Percentiles rank a stretch among this genome's conserved stretches.
Evolutionary conservation across 1,140 invertebrate genomes (phyloP).

Genomic region (Drosophila dunni): DNA sequence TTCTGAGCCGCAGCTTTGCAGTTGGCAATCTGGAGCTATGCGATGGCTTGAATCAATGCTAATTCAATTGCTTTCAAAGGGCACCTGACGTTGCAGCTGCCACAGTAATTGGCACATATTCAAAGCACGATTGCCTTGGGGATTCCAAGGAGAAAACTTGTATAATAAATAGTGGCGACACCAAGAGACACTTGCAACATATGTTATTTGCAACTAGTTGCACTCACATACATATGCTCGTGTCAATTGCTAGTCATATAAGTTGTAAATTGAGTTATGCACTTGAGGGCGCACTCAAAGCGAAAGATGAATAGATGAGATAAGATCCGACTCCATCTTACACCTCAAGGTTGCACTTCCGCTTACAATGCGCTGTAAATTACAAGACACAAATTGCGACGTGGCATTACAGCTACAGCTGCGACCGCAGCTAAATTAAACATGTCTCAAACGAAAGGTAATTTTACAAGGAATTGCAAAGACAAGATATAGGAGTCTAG

Average conservation of each 20-base stretch:
- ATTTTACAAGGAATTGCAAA: not conserved
- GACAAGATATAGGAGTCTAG: not conserved
- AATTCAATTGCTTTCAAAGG: constrained; percentile 75
- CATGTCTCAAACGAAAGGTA: constrained; percentile 13
- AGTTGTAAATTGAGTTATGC: constrained; percentile 71
- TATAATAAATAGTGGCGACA: constrained; percentile 35
- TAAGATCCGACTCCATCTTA: constrained; percentile 11
- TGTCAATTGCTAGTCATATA: constrained; percentile 57
- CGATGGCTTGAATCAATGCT: constrained; percentile 65
- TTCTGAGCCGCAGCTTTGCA: not conserved
- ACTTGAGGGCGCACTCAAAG: constrained; percentile 12
- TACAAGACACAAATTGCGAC: constrained; percentile 40
- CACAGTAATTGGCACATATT: constrained; percentile 39
- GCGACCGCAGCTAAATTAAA: constrained; percentile 7
- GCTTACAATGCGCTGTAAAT: constrained; percentile 60
- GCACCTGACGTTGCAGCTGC: constrained; percentile 58
- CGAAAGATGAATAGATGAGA: not conserved
- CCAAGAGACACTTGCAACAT: constrained; percentile 35
- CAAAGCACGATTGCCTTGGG: constrained; percentile 22
- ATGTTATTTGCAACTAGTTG: constrained; percentile 45
- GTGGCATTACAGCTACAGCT: constrained; percentile 22
- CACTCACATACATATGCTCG: constrained; percentile 71
- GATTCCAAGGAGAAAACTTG: constrained; percentile 10
- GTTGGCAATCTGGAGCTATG: constrained; percentile 15
- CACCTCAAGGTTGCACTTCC: constrained; percentile 21